Conservation (phyloP, 2,113 vertebrate species). For the Sebastes fasciatus region DNA sequence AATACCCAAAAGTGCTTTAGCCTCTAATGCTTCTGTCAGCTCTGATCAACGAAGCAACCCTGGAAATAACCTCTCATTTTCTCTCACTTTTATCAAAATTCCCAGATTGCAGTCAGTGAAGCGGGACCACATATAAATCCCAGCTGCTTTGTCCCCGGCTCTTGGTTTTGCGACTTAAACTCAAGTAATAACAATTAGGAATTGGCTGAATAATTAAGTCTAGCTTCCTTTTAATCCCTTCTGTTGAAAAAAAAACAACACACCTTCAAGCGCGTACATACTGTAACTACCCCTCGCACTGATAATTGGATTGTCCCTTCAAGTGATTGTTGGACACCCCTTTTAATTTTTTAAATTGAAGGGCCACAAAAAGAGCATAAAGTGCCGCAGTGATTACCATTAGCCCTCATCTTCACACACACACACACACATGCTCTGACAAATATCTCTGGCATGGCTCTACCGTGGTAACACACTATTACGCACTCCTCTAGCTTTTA, state of each 20-base stretch:
- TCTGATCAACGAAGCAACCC: conserved; percentile 16
- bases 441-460: conserved; percentile 23
- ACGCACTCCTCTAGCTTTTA: conserved; percentile 54
- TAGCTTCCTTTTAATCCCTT: conserved; percentile 31
- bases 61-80: conserved; percentile 37
- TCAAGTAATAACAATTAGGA: conserved; percentile 36
- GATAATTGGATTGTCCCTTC: conserved; percentile 64
- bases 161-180: conserved; percentile 28
- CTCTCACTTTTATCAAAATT: conserved; percentile 27
- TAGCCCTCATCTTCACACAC: conserved; percentile 27
- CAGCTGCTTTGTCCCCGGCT: conserved; percentile 21
- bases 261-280: conserved; percentile 44
- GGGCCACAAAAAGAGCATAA: conserved; percentile 48
- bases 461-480: conserved; percentile 38
- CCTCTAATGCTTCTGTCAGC: conserved; percentile 22
- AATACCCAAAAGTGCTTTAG: conserved; percentile 30
- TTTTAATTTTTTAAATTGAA: conserved; percentile 60
- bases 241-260: conserved; percentile 2
- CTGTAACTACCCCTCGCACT: conserved; percentile 17
- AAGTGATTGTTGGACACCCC: conserved; percentile 39
- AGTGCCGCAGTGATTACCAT: conserved; percentile 61
- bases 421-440: conserved; percentile 16
- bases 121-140: conserved; percentile 22
- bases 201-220: conserved; percentile 40
- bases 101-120: conserved; percentile 30